A percentile compares a stretch with the other conserved stretches of the same genome.
These are phyloP conservation scores for Lamprologus callipterus DNA, from an alignment of 2,113 vertebrate species.

Conservation along the genomic window DNA sequence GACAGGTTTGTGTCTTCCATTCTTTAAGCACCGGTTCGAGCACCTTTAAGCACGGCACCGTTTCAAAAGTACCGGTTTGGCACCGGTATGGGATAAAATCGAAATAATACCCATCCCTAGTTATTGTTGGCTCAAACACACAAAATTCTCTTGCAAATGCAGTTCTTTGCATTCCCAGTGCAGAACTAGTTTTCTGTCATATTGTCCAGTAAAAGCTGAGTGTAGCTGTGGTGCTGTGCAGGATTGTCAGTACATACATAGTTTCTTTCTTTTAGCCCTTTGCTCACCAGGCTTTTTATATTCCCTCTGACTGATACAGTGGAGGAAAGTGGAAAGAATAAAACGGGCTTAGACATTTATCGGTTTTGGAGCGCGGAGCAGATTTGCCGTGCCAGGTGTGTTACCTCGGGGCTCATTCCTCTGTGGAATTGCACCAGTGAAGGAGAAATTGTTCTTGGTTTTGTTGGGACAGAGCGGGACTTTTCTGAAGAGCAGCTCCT, in stretches of 20 bases:
- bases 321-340: neutral
- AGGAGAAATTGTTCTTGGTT: neutral
- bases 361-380: neutral
- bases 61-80: no score
- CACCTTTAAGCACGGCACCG: no score
- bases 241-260: neutral
- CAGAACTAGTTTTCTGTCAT: neutral
- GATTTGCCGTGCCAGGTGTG: neutral
- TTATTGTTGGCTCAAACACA: neutral
- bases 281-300: neutral
- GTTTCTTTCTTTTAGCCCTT: neutral
- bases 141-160: neutral
- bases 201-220: neutral
- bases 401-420: conserved; percentile 5
- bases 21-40: no score
- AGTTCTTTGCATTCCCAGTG: neutral
- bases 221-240: neutral
- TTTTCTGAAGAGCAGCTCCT: neutral
- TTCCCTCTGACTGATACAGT: neutral
- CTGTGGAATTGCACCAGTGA: neutral
- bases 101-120: no score
- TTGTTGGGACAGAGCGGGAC: neutral
- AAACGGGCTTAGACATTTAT: neutral
- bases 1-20: no score
- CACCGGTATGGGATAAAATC: rapidly evolving